phyloP scores from a whole-genome alignment of 2,113 vertebrate genomes.

The Myodes glareolus region DNA sequence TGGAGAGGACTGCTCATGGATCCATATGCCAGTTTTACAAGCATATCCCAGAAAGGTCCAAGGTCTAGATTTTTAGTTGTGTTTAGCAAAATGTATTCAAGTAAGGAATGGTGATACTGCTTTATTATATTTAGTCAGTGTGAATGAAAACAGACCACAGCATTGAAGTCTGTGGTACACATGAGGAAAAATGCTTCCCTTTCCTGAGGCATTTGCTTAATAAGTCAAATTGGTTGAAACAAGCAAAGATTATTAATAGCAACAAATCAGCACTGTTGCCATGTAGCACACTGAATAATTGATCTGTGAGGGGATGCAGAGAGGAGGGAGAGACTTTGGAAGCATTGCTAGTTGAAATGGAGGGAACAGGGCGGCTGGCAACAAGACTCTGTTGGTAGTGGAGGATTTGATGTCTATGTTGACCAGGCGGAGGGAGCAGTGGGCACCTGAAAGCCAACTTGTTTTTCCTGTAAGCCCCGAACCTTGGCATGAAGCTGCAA shows the following conservation, averaged over 20 bases:
- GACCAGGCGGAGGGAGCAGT: background rate
- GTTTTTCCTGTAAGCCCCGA: background rate
- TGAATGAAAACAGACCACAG: constrained; percentile 16
- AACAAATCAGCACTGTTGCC: background rate
- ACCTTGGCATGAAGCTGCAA: background rate
- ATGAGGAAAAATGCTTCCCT: background rate
- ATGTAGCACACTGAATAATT: background rate
- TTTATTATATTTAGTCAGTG: constrained; percentile 25
- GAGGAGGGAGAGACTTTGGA: background rate
- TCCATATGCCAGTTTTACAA: background rate
- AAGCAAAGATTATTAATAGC: constrained; percentile 12
- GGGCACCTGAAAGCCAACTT: background rate
- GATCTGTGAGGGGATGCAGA: background rate
- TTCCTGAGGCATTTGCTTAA: background rate
- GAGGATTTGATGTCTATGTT: background rate
- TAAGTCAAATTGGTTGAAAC: constrained; percentile 2
- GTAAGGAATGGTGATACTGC: background rate
- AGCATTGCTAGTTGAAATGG: background rate
- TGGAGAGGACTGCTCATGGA: background rate
- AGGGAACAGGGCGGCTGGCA: background rate
- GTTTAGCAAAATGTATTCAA: background rate
- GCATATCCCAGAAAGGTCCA: background rate
- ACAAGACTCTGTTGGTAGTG: too few species aligned
- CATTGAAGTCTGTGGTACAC: background rate
- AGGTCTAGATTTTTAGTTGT: constrained; percentile 13